These are phyloP conservation scores for Aegotheles bennettii DNA, from an alignment of 2,113 vertebrate species.

Conservation along the genomic window DNA sequence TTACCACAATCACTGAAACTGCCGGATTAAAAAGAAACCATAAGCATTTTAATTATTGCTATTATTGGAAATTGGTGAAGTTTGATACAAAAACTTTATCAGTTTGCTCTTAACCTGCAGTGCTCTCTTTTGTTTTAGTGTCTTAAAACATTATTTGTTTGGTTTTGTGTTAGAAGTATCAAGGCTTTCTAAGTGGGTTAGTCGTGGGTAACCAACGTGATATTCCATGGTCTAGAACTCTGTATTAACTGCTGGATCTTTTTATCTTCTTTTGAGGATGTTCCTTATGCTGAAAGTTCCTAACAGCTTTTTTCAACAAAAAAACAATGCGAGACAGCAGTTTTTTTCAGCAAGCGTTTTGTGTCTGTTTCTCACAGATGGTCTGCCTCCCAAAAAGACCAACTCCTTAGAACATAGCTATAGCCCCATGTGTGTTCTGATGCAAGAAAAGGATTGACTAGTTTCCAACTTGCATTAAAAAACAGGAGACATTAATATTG, in stretches of 20 bases:
- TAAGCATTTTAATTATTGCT: background rate
- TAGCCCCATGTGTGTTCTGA: background rate
- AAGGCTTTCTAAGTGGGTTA: background rate
- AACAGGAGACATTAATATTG: background rate
- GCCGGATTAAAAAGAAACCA: background rate
- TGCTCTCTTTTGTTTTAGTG: background rate
- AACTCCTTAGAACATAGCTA: background rate
- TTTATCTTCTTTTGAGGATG: background rate
- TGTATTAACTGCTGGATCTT: background rate
- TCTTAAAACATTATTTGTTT: background rate
- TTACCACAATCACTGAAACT: background rate
- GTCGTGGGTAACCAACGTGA: background rate
- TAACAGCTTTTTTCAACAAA: background rate
- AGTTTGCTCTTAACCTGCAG: background rate
- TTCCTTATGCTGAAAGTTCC: background rate
- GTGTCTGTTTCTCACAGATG: background rate
- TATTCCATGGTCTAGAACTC: background rate
- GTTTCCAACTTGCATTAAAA: background rate
- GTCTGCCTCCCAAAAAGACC: background rate
- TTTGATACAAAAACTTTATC: background rate
- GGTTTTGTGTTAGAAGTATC: background rate
- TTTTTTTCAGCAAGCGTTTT: background rate
- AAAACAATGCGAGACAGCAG: background rate
- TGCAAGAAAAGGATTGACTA: background rate
- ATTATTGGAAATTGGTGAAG: background rate